Evolutionary conservation across 2,113 vertebrate species (phyloP).

Genomic region (Chunga burmeisteri): DNA sequence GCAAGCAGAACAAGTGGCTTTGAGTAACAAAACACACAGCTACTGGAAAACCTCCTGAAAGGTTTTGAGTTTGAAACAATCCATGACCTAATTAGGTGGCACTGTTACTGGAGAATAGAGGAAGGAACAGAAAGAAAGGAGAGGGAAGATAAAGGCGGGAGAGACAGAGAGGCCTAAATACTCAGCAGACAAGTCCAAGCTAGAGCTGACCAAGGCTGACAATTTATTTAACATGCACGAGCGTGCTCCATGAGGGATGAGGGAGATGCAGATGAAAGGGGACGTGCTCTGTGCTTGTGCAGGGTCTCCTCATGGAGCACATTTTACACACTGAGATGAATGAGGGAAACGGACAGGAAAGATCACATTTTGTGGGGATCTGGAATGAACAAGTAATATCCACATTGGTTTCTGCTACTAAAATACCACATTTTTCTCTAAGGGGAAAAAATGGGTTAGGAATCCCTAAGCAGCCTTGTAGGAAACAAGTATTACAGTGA

Average conservation of each 20-base stretch:
- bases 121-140: neutral
- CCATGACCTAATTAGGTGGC: slow-evolving; percentile 57
- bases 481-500: neutral
- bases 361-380: neutral
- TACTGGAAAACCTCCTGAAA: slow-evolving; percentile 29
- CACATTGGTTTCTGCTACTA: neutral
- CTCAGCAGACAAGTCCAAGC: neutral
- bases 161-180: neutral
- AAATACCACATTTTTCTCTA: neutral
- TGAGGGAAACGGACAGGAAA: neutral
- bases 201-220: neutral
- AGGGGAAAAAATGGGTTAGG: neutral
- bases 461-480: neutral
- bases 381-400: neutral
- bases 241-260: neutral
- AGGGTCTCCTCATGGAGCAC: neutral
- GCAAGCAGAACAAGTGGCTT: slow-evolving; percentile 10
- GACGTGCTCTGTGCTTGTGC: neutral
- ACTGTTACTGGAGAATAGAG: neutral
- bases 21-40: neutral
- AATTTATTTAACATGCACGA: neutral
- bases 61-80: slow-evolving; percentile 42
- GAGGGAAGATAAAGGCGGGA: neutral
- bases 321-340: neutral
- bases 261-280: neutral